Conservation (phyloP, 1,140 invertebrate genomes). For the Subanguina moxae region DNA sequence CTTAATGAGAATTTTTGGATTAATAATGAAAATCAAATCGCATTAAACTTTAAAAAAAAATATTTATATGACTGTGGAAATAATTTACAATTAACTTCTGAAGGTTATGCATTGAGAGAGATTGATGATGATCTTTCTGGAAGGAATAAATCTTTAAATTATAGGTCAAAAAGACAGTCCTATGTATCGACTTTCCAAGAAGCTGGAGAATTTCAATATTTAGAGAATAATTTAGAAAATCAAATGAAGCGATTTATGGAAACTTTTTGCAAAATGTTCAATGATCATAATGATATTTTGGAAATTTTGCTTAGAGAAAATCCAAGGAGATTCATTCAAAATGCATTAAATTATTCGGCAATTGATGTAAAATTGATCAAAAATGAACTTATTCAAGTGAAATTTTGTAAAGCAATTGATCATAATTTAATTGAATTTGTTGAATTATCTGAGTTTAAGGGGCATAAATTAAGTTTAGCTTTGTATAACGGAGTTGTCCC, state of each 20-base stretch:
- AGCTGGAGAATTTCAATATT: too few relatives aligned
- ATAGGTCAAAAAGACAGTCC: constrained; percentile 25
- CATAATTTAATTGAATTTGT: constrained; percentile 26
- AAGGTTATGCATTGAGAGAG: constrained; percentile 34
- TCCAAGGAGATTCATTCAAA: constrained; percentile 15
- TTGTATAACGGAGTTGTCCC: too few relatives aligned
- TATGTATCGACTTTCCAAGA: constrained; percentile 11
- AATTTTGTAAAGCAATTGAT: constrained; percentile 38
- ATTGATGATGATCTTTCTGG: too few relatives aligned
- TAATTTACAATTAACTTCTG: constrained; percentile 26
- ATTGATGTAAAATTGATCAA: constrained; percentile 19
- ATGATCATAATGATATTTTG: constrained; percentile 33
- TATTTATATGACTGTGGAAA: constrained; percentile 20
- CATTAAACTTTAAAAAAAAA: background rate
- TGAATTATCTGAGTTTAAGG: constrained; percentile 35
- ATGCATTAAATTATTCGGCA: too few relatives aligned
- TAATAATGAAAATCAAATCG: background rate
- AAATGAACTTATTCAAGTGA: constrained; percentile 24
- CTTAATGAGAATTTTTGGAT: background rate
- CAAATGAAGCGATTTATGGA: constrained; percentile 25
- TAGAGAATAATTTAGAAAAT: constrained; percentile 28
- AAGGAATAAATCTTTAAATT: too few relatives aligned
- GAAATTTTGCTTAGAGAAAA: constrained; percentile 29
- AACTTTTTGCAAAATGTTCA: constrained; percentile 36
- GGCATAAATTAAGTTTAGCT: too few relatives aligned